Percentiles rank a stretch among this genome's conserved stretches.
phyloP scores from a whole-genome alignment of 2,113 vertebrate species.

The Oceanodroma tethys region DNA sequence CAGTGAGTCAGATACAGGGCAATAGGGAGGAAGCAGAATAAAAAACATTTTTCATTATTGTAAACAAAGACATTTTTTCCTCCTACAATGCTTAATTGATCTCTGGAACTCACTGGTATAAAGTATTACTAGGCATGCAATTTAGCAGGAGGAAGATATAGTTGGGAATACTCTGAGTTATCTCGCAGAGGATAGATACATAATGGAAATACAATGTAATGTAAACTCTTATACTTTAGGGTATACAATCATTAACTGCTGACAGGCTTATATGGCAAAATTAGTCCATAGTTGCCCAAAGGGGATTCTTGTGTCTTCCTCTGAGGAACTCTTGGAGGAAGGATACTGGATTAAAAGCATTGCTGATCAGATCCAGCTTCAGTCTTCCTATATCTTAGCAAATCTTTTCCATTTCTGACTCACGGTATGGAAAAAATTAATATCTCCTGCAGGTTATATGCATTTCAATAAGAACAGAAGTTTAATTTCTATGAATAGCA shows the following conservation, averaged over 20 bases:
- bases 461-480: background rate
- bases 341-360: background rate
- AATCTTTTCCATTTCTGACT: background rate
- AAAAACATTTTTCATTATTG: background rate
- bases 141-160: background rate
- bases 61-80: background rate
- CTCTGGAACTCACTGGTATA: background rate
- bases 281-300: background rate
- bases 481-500: background rate
- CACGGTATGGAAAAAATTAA: background rate
- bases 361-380: background rate
- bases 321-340: background rate
- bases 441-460: background rate
- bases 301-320: background rate
- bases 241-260: background rate
- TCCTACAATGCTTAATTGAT: background rate
- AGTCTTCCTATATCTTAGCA: background rate
- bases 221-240: background rate
- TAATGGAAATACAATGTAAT: background rate
- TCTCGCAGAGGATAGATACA: background rate
- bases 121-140: background rate
- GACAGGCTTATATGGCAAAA: slow-evolving; percentile 2
- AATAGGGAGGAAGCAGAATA: background rate
- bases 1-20: background rate
- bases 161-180: background rate